These are phyloP conservation scores for Troilus luridus DNA, from an alignment of 2,888 invertebrate species.

Conservation along the genomic window DNA sequence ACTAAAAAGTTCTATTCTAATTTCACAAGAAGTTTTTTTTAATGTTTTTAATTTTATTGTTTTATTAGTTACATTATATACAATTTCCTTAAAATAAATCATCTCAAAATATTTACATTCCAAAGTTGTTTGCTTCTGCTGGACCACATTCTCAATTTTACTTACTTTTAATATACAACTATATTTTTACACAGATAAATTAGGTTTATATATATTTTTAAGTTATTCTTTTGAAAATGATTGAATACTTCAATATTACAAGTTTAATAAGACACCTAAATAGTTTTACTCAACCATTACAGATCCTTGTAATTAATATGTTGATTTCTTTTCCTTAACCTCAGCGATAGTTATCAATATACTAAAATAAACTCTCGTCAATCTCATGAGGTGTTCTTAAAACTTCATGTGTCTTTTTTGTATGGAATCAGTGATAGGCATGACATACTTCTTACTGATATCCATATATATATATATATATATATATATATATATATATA, in stretches of 20 bases:
- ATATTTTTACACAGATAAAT: not conserved
- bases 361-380: no score
- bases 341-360: not conserved
- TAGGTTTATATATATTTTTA: not conserved
- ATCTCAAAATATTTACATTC: slow-evolving; percentile 24
- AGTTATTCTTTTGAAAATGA: not conserved
- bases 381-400: no score
- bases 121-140: not conserved
- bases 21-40: not conserved
- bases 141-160: not conserved
- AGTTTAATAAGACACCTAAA: not conserved
- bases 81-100: not conserved
- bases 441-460: no score
- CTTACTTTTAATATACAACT: not conserved
- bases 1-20: not conserved
- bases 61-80: slow-evolving; percentile 5
- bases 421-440: no score
- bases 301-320: not conserved
- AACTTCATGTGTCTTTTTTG: no score
- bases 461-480: no score
- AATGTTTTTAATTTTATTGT: not conserved
- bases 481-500: no score
- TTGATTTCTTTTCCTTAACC: not conserved
- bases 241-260: slow-evolving; percentile 4
- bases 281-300: not conserved